These are phyloP conservation scores for Melanotaenia trifasciata DNA, from an alignment of 2,797 vertebrate genomes.

Conservation along the genomic window DNA sequence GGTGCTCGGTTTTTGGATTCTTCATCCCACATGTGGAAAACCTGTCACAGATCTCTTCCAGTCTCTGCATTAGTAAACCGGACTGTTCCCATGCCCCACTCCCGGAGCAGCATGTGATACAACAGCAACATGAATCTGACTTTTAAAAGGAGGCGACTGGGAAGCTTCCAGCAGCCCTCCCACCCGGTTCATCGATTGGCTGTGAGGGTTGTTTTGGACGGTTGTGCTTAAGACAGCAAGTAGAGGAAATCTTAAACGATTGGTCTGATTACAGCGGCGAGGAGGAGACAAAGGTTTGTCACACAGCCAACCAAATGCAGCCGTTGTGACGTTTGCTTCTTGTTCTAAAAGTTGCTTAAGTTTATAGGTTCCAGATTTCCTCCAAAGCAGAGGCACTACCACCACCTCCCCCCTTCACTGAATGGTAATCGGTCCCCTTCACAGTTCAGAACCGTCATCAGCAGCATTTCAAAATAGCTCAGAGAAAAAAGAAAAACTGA, in stretches of 20 bases:
- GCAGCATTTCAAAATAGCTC: conserved; percentile 41
- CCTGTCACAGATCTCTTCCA: conserved; percentile 15
- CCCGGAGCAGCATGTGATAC: conserved; percentile 67
- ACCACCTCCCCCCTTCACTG: conserved; percentile 58
- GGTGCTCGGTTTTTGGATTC: conserved; percentile 11
- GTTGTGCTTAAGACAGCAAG: conserved; percentile 72
- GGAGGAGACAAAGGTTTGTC: conserved; percentile 74
- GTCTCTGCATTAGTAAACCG: conserved; percentile 32
- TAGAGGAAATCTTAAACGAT: conserved; percentile 61
- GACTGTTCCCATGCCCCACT: conserved; percentile 40
- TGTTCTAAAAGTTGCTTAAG: conserved; percentile 83
- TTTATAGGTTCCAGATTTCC: conserved; percentile 97
- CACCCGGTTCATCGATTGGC: conserved; percentile 78
- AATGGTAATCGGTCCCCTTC: conserved; percentile 29
- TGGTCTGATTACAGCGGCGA: conserved; percentile 72
- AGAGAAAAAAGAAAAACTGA: conserved; percentile 15
- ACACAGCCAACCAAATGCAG: conserved; percentile 76
- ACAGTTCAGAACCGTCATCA: conserved; percentile 53
- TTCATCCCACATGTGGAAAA: conserved; percentile 39
- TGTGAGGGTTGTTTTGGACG: conserved; percentile 51
- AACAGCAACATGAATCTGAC: conserved; percentile 71
- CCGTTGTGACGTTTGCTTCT: conserved; percentile 81
- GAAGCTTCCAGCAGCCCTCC: conserved; percentile 71
- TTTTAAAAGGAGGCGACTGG: conserved; percentile 81
- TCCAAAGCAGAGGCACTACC: conserved; percentile 67